phyloP scores from a whole-genome alignment of 2,888 invertebrate species.

The Troides aeacus region DNA sequence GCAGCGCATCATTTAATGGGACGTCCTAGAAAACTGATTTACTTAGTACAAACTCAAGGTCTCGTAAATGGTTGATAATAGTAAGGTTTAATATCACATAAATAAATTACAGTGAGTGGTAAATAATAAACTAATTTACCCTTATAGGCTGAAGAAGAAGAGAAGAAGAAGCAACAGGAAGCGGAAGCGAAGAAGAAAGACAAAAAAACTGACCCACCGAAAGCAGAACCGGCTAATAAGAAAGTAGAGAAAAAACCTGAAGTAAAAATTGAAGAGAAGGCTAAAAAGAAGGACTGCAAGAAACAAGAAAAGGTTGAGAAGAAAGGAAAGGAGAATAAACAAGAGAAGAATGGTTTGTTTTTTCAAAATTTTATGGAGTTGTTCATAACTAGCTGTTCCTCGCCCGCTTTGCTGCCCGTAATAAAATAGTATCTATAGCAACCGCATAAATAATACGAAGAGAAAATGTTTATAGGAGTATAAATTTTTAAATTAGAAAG shows the following conservation, averaged over 20 bases:
- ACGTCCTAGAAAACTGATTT: no score
- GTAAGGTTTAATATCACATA: no score
- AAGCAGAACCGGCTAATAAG: constrained; percentile 39
- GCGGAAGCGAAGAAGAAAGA: constrained; percentile 38
- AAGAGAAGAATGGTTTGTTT: constrained; percentile 57
- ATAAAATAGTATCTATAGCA: no score
- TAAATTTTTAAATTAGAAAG: no score
- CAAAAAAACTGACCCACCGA: constrained; percentile 43
- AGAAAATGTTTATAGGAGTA: no score
- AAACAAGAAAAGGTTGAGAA: constrained; percentile 44
- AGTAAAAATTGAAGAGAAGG: constrained; percentile 36
- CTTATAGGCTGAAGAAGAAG: constrained; percentile 39
- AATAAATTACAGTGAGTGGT: no score
- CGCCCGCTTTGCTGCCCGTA: no score
- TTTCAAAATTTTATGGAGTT: not conserved
- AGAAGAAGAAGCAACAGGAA: constrained; percentile 37
- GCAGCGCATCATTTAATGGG: no score
- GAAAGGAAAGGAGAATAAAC: constrained; percentile 53
- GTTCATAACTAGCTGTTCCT: not conserved
- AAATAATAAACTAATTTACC: no score
- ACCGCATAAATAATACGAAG: no score
- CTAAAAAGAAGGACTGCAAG: constrained; percentile 44
- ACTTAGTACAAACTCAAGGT: no score
- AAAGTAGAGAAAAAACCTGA: constrained; percentile 39
- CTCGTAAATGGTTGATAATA: no score